phyloP scores from a whole-genome alignment of 1,140 invertebrate species.

The Zophobas morio region DNA sequence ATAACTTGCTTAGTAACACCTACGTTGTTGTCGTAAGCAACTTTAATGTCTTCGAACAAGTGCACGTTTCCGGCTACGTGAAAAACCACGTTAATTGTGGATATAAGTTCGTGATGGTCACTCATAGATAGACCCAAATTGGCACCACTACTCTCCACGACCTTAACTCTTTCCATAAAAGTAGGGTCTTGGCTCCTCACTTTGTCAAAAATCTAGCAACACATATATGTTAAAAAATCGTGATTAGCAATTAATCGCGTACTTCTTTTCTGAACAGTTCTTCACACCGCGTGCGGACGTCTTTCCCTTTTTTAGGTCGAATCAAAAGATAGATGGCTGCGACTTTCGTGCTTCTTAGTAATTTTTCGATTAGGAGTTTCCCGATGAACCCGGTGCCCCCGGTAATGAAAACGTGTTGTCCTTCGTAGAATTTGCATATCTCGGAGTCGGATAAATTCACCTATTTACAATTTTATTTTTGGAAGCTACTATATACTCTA shows the following conservation, averaged over 20 bases:
- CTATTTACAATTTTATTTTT: no score
- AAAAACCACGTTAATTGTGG: conserved; percentile 81
- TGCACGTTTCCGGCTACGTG: conserved; percentile 89
- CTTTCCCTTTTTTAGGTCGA: conserved; percentile 82
- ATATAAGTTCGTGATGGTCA: conserved; percentile 71
- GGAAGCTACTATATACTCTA: no score
- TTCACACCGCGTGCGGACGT: conserved; percentile 75
- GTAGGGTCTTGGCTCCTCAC: conserved; percentile 15
- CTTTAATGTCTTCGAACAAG: conserved; percentile 84
- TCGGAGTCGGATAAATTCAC: no score
- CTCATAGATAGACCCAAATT: conserved; percentile 74
- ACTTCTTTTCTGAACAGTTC: conserved; percentile 75
- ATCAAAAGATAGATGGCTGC: conserved; percentile 84
- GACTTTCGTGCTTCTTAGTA: conserved; percentile 83
- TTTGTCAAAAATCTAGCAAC: conserved; percentile 42
- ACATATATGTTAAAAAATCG: not conserved
- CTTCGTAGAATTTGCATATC: conserved; percentile 53
- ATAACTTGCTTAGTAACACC: conserved; percentile 74
- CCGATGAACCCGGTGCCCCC: conserved; percentile 89
- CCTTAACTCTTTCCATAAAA: not conserved
- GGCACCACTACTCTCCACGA: conserved; percentile 65
- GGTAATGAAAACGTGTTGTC: conserved; percentile 71
- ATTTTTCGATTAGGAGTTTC: conserved; percentile 88
- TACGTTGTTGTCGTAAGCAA: conserved; percentile 74
- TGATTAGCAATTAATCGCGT: not conserved